phyloP scores from a whole-genome alignment of 2,888 invertebrate genomes.

The Kuschelorhynchus macadamiae region DNA sequence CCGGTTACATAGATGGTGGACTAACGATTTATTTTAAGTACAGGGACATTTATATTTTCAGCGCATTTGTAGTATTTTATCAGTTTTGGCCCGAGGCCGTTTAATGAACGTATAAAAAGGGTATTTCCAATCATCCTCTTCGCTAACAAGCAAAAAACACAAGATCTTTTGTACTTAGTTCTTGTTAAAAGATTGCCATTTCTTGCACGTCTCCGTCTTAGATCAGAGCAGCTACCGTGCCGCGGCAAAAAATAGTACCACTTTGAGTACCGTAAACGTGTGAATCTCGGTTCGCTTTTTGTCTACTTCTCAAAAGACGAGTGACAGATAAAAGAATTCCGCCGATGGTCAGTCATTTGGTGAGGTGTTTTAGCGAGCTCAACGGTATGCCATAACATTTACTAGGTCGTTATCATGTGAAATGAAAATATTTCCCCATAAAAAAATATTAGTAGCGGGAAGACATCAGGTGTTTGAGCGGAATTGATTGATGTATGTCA shows the following conservation, averaged over 20 bases:
- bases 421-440: no score
- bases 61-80: slow-evolving; percentile 22
- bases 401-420: no score
- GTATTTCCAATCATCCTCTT: slow-evolving; percentile 39
- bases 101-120: slow-evolving; percentile 34
- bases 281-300: slow-evolving; percentile 46
- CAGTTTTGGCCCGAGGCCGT: slow-evolving; percentile 22
- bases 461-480: no score
- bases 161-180: slow-evolving; percentile 43
- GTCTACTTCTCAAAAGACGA: slow-evolving; percentile 36
- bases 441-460: no score
- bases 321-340: slow-evolving; percentile 46
- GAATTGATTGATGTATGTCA: no score
- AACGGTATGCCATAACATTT: no score
- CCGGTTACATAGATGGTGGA: no score
- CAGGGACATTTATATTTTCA: slow-evolving; percentile 15
- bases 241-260: slow-evolving; percentile 43
- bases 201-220: slow-evolving; percentile 43
- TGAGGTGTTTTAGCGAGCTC: no score
- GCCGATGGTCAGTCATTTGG: no score
- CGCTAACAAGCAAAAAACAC: slow-evolving; percentile 46
- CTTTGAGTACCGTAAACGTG: slow-evolving; percentile 47
- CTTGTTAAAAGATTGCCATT: slow-evolving; percentile 45
- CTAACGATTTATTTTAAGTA: no score
- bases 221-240: slow-evolving; percentile 37